Base-by-base conservation (phyloP, 1,140 invertebrate species). In the Leptoteleia sp. region DNA sequence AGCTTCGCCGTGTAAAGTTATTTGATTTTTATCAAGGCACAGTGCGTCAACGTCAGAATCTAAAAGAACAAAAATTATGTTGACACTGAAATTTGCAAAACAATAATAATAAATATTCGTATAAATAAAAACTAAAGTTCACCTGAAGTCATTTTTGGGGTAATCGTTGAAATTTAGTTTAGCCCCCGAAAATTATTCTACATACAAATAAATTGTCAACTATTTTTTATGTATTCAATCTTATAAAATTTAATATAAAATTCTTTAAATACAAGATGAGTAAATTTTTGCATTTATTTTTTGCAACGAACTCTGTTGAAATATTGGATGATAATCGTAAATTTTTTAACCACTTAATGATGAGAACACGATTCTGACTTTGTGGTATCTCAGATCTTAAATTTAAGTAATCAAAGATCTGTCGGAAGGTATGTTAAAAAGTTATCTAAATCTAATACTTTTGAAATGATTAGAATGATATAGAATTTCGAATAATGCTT, bases 1-100 rank as follows among this genome's bases (percentile, higher is more conserved):
- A 40, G 11, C 25, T 55, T 40, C 22, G 11, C 5, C 42, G 12
- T 55, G 35, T 5, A 55, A 8, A 1, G 38, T 43, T 31, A 57
- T 7, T 17, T 11, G 42, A 31, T 43, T 57, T 11, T 57, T 57
- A 13, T 48, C 43, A 27, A 61, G 40, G 57, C 57, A 61, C 43
- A 61, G n/a, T 25, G 31, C 31, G 17, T 61, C 19, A 3, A 27
- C 29, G 2, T 61, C 57, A 6, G 43, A 47, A 48, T 48, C 57
- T 57, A 11, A 16, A 54, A 38, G 0, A 35, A 4, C 17, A 13
- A 27, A 19, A n/a, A 17, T 16, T 42, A 11, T 22, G 8, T 3
- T 22, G n/a, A 22, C 15, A 38, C 16, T 38, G 8, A 29, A 29
- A 29, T 25, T 25, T 25, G 16, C 15, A 16, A 38, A 16, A 16